Evolutionary conservation across 2,888 invertebrate genomes (phyloP).

Genomic region (Tromatobia lineatoria): DNA sequence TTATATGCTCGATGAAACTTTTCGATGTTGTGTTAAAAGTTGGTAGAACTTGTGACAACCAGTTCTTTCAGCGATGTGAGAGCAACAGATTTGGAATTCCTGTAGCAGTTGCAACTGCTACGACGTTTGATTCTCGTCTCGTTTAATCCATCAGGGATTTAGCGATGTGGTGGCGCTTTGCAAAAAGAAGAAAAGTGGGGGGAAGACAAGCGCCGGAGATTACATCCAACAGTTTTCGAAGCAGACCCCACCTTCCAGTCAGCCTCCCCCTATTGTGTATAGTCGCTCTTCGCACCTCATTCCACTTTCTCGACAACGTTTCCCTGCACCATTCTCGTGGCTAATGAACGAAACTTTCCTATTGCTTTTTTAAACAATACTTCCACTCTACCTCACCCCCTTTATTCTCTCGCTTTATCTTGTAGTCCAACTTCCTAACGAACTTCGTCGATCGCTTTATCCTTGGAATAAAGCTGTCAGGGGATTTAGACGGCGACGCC

Average conservation of each 20-base stretch:
- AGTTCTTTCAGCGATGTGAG: slow-evolving; percentile 13
- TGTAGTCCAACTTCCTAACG: slow-evolving; percentile 74
- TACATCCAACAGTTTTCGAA: slow-evolving; percentile 66
- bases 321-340: slow-evolving; percentile 45
- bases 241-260: slow-evolving; percentile 34
- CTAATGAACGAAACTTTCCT: slow-evolving; percentile 78
- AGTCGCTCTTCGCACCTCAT: slow-evolving; percentile 32
- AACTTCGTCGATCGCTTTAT: slow-evolving; percentile 76
- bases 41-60: slow-evolving; percentile 2
- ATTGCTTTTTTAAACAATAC: slow-evolving; percentile 78
- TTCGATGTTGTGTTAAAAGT: background rate
- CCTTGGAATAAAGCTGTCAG: slow-evolving; percentile 63
- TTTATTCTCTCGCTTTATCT: slow-evolving; percentile 47
- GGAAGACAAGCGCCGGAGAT: slow-evolving; percentile 35
- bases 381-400: slow-evolving; percentile 43
- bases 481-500: slow-evolving; percentile 56
- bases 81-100: slow-evolving; percentile 55
- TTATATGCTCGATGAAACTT: background rate
- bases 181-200: slow-evolving; percentile 30
- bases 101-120: slow-evolving; percentile 20
- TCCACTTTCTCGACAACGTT: slow-evolving; percentile 34
- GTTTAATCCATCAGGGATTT: slow-evolving; percentile 61
- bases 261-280: slow-evolving; percentile 43
- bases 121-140: slow-evolving; percentile 60
- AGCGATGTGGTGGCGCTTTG: slow-evolving; percentile 43